Base-by-base conservation (phyloP, 2,113 vertebrate species). In the Cyprinodon variegatus region DNA sequence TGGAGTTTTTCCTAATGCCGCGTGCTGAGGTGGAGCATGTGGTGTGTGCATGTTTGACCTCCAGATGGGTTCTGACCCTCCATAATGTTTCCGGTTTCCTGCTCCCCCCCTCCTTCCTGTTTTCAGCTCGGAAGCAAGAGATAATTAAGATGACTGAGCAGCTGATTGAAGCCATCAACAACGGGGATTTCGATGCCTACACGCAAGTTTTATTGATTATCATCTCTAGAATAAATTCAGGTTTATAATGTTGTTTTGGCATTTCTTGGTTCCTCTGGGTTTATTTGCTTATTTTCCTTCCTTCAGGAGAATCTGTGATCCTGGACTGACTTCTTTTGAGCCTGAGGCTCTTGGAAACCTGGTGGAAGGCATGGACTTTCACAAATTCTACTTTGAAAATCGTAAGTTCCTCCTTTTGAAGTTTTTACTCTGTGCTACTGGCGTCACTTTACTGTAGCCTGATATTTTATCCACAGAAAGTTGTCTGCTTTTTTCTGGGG, bases 351-450 rank as follows among this genome's bases (percentile, higher is more conserved):
- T 99, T 36, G 98, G 98, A 65, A 99, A 99, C 93, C 95, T 99
- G 70, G 98, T 99, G 84, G 98, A 99, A 90, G 98, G 98, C 77
- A 99, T 99, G 97, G 98, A 99, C 92, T 99, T 99, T 83, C 98
- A 99, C 94, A 99, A 98, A 90, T 99, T 99, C 95, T 99, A 99
- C 95, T 99, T 99, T 92, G 98, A 99, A 80, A 99, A 99, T 92
- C 94, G 98, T 99, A 92, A 95, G 97, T 76, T 36, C 13, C 4
- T 71, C 11, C 0, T 9, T 59, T 20, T n/a, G 60, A 11, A 36
- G 0, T 3, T 15, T 63, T 12, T 50, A 36, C 12, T 37, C 5
- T 41, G 1, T 41, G 41, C 9, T 41, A 41, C 0, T 41, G 41
- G 41, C 41, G 1, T 9, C 41, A 41, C 41, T 41, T 41, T 9